These are phyloP conservation scores for Eupithecia tripunctaria DNA, from an alignment of 2,888 invertebrate species.

Conservation along the genomic window DNA sequence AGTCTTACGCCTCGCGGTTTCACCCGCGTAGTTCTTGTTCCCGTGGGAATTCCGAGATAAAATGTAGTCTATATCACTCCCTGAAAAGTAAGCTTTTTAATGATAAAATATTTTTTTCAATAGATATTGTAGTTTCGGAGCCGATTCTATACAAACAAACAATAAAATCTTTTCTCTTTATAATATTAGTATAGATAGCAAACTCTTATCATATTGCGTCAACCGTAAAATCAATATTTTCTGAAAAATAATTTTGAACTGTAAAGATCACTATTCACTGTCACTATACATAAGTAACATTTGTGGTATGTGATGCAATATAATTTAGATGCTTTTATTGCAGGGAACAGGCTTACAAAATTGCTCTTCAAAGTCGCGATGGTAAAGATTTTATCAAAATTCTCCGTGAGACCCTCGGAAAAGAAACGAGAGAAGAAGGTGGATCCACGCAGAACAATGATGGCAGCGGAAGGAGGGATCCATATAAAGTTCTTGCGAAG, in stretches of 20 bases:
- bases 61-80: too few relatives aligned
- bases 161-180: too few relatives aligned
- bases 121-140: too few relatives aligned
- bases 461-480: constrained; percentile 13
- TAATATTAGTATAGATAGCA: too few relatives aligned
- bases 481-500: constrained; percentile 9
- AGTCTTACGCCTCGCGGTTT: too few relatives aligned
- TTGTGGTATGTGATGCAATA: neutral
- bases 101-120: too few relatives aligned
- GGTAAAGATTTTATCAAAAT: constrained; percentile 14
- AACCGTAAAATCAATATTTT: neutral
- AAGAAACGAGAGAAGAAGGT: neutral
- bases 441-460: constrained; percentile 12
- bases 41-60: too few relatives aligned
- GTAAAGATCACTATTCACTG: neutral
- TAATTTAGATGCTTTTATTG: neutral
- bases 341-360: constrained; percentile 15
- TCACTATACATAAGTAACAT: neutral
- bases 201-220: neutral
- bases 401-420: neutral
- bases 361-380: constrained; percentile 17
- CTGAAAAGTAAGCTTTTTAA: too few relatives aligned
- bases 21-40: too few relatives aligned
- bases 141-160: too few relatives aligned
- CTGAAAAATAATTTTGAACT: neutral